phyloP scores from a whole-genome alignment of 2,113 vertebrate genomes.

The Butorides virescens region DNA sequence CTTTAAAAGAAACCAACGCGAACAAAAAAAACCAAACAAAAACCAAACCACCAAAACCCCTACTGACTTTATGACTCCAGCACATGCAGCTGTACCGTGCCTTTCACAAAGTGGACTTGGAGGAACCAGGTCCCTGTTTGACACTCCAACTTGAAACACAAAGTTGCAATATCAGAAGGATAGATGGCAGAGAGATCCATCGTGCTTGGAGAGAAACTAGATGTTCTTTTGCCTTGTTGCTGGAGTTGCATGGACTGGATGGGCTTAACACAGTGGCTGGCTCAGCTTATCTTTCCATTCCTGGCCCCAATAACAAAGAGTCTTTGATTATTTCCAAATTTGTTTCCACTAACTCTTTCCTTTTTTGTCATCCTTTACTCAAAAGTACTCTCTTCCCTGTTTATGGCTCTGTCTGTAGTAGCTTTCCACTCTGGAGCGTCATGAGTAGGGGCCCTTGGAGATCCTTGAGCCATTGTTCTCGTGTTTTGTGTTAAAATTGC shows the following conservation, averaged over 20 bases:
- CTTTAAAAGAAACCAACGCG: neutral
- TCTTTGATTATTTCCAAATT: neutral
- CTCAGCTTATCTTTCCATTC: neutral
- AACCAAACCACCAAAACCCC: rapidly evolving
- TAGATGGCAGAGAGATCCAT: neutral
- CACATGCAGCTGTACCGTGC: neutral
- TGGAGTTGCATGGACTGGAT: neutral
- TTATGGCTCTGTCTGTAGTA: neutral
- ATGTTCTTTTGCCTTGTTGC: neutral
- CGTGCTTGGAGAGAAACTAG: neutral
- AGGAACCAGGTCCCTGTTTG: neutral
- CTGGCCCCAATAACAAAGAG: neutral
- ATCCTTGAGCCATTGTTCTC: neutral
- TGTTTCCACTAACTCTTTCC: neutral
- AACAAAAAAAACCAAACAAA: neutral
- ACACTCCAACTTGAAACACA: neutral
- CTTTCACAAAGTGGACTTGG: neutral
- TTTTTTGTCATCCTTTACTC: neutral
- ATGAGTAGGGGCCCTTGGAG: neutral
- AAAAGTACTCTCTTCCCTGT: neutral
- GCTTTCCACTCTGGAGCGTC: neutral
- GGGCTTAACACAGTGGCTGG: neutral
- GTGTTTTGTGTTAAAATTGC: neutral
- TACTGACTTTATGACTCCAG: neutral
- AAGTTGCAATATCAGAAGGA: neutral